Percentiles rank a stretch among this genome's conserved stretches.
Conservation (phyloP, 92 coral and sea anemone species). For the Montipora capitata region DNA sequence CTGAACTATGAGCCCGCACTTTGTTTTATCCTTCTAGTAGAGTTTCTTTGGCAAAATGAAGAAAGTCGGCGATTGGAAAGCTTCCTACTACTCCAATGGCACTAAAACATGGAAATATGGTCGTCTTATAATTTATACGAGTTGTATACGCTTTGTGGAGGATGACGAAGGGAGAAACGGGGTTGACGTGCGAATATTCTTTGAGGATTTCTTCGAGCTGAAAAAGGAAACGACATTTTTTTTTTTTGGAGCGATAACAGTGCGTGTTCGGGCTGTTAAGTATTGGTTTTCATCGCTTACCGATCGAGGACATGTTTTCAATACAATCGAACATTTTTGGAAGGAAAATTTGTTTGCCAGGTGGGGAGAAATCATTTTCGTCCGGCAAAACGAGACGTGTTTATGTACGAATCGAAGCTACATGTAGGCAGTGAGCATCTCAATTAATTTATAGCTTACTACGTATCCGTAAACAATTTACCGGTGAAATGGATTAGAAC, state of each 20-base stretch:
- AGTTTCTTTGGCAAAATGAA: conserved; percentile 44
- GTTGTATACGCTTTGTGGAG: conserved; percentile 85
- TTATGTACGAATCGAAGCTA: too few relatives aligned
- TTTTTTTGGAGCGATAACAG: conserved; percentile 89
- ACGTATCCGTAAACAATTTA: too few relatives aligned
- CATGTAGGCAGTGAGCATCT: too few relatives aligned
- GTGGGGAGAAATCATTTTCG: conserved; percentile 43
- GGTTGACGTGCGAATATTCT: conserved; percentile 77
- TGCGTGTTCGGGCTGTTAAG: conserved; percentile 75
- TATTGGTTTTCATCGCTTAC: conserved; percentile 94
- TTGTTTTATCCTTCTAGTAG: neutral
- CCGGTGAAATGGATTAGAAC: too few relatives aligned
- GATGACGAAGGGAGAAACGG: conserved; percentile 50
- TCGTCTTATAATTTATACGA: conserved; percentile 70
- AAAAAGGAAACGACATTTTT: conserved; percentile 84
- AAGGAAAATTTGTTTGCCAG: conserved; percentile 85
- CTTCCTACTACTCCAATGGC: conserved; percentile 88
- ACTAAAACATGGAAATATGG: conserved; percentile 90
- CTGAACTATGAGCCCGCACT: conserved; percentile 11
- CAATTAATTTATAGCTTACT: too few relatives aligned
- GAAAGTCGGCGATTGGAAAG: conserved; percentile 89
- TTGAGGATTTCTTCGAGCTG: conserved; percentile 86
- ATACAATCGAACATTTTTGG: conserved; percentile 97
- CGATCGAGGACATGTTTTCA: conserved; percentile 85
- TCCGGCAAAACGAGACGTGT: too few relatives aligned